Conservation (phyloP, 2,797 vertebrate species). For the Argya squamiceps region DNA sequence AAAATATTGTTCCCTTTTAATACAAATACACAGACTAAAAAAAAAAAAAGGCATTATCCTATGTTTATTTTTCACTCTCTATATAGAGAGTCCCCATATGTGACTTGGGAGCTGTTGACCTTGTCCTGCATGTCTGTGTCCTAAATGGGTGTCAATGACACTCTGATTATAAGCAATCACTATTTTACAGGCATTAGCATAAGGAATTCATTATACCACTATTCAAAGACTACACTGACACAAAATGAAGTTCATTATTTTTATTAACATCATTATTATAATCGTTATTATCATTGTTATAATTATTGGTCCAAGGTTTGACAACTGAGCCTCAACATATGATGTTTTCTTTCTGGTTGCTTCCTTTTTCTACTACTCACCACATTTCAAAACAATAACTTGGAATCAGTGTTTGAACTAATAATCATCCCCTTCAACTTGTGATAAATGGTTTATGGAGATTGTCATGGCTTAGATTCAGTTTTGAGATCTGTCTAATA, state of each 20-base stretch:
- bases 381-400: background rate
- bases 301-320: background rate
- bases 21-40: background rate
- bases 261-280: background rate
- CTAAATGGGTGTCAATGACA: background rate
- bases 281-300: background rate
- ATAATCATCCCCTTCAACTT: background rate
- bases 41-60: background rate
- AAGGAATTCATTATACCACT: background rate
- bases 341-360: background rate
- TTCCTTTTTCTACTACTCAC: background rate
- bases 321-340: background rate
- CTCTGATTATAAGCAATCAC: background rate
- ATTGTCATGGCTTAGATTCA: background rate
- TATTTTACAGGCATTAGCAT: background rate
- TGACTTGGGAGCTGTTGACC: background rate
- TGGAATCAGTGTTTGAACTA: background rate
- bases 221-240: background rate
- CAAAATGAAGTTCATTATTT: background rate
- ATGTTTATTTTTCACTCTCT: background rate
- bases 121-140: background rate
- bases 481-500: background rate
- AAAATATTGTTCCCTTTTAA: background rate
- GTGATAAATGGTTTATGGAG: background rate
- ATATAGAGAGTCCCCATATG: rapidly evolving